These are phyloP conservation scores for Anagrus nilaparvatae DNA, from an alignment of 1,140 invertebrate species.

Conservation along the genomic window DNA sequence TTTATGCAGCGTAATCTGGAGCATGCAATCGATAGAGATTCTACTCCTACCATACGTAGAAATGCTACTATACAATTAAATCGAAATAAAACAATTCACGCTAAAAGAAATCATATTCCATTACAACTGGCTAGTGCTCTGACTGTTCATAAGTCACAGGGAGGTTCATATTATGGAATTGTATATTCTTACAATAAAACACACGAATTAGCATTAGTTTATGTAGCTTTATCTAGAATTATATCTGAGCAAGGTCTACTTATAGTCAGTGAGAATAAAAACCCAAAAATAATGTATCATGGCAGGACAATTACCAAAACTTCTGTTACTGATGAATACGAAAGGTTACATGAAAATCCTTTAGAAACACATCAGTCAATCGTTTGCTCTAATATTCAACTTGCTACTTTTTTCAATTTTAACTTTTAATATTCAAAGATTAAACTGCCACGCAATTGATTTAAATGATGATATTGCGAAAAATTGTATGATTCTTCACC, in stretches of 20 bases:
- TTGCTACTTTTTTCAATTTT: too few relatives aligned
- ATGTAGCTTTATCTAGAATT: conserved; percentile 1
- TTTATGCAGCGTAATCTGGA: conserved; percentile 6
- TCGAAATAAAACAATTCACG: conserved; percentile 23
- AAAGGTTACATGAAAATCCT: too few relatives aligned
- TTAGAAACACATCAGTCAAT: too few relatives aligned
- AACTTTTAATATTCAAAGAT: too few relatives aligned
- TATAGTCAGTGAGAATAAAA: not conserved
- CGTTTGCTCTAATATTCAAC: too few relatives aligned
- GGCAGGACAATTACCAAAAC: too few relatives aligned
- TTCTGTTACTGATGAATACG: too few relatives aligned
- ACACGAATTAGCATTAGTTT: not conserved
- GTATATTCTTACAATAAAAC: conserved; percentile 18
- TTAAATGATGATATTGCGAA: too few relatives aligned
- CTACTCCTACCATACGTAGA: conserved; percentile 19
- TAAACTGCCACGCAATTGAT: too few relatives aligned
- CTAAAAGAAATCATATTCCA: conserved; percentile 27
- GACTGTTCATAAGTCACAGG: conserved; percentile 21
- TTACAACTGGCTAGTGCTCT: conserved; percentile 23
- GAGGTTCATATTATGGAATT: conserved; percentile 19
- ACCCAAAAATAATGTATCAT: not conserved
- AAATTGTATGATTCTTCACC: too few relatives aligned
- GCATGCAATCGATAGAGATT: not conserved
- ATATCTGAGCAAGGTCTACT: not conserved
- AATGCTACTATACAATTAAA: conserved; percentile 23